Conservation (phyloP, 2,113 vertebrate genomes). For the Athene cunicularia region DNA sequence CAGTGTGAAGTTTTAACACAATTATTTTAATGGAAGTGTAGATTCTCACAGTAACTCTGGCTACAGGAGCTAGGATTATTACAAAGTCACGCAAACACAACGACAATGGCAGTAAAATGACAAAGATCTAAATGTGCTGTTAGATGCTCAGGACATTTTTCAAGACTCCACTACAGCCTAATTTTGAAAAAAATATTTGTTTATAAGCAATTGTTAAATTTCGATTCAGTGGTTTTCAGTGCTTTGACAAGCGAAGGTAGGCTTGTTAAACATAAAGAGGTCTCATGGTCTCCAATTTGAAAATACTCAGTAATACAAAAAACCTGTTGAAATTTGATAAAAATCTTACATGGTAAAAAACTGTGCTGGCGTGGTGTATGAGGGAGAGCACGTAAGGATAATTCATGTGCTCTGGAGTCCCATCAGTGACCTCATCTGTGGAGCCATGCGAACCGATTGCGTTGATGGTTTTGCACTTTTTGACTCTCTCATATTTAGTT, state of each 20-base stretch:
- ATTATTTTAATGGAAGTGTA: not conserved
- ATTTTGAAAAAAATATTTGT: not conserved
- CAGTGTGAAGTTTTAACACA: not conserved
- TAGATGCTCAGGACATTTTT: not conserved
- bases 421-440: rapidly evolving
- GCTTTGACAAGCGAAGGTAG: not conserved
- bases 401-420: not conserved
- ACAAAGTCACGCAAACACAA: not conserved
- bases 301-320: not conserved
- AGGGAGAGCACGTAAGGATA: rapidly evolving
- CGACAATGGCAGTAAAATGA: not conserved
- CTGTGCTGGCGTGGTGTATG: rapidly evolving
- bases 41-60: not conserved
- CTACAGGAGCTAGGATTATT: not conserved
- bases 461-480: rapidly evolving
- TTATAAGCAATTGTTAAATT: not conserved
- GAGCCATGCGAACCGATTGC: rapidly evolving
- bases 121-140: not conserved
- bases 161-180: not conserved
- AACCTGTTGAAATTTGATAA: not conserved
- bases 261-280: not conserved
- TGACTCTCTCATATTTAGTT: rapidly evolving
- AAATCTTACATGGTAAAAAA: not conserved
- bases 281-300: not conserved
- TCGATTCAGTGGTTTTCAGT: not conserved